Conservation (phyloP, 30 jellyfish, hydroid and myxozoan genomes). For the Aurelia coerulea region DNA sequence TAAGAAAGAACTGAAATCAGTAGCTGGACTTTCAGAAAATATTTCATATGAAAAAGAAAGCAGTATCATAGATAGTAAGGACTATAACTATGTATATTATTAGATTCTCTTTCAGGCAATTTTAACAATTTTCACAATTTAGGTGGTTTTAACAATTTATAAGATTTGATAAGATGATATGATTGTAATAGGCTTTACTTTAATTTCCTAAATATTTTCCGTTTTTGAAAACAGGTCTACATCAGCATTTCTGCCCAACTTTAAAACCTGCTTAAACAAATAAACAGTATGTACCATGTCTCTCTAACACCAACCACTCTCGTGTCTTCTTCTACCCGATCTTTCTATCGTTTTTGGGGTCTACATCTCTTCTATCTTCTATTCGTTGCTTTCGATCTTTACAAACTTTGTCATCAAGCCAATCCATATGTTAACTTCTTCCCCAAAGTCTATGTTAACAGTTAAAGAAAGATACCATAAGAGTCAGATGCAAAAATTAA, state of each 20-base stretch:
- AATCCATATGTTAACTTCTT: no score
- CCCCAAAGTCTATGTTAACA: no score
- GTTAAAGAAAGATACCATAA: no score
- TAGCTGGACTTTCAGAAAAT: slow-evolving; percentile 40
- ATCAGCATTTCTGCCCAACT: slow-evolving; percentile 15
- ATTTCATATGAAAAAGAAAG: slow-evolving; percentile 34
- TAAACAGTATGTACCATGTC: no score
- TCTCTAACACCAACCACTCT: no score
- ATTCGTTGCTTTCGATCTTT: no score
- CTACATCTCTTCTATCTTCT: no score
- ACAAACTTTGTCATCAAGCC: no score
- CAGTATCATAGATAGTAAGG: slow-evolving; percentile 26
- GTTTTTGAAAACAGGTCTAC: slow-evolving; percentile 19
- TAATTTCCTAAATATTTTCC: slow-evolving; percentile 4
- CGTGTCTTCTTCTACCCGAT: no score
- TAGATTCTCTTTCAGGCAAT: slow-evolving; percentile 31
- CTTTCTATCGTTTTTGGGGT: no score
- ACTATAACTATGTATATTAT: slow-evolving; percentile 12
- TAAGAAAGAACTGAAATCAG: slow-evolving; percentile 15
- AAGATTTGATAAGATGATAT: slow-evolving; percentile 4
- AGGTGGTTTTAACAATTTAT: neutral
- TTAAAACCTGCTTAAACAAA: neutral
- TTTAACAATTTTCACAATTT: slow-evolving; percentile 16
- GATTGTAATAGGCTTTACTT: slow-evolving; percentile 22
- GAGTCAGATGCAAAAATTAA: no score